Base-by-base conservation (phyloP, 2,888 invertebrate genomes). In the Trypoxylon attenuatum region DNA sequence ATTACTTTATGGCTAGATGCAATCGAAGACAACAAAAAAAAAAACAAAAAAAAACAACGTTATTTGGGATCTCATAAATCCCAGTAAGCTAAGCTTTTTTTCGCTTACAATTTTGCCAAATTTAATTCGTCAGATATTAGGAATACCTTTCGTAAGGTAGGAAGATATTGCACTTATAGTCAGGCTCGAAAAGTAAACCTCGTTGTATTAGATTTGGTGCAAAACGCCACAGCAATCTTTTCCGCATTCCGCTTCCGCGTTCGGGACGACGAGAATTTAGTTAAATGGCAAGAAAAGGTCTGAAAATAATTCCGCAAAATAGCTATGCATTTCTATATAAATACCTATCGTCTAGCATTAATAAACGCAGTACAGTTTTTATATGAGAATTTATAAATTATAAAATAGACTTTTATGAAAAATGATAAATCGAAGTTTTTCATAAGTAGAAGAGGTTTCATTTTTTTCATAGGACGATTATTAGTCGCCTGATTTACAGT, bases 391-490 rank as follows among this genome's bases (percentile, higher is more conserved):
- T 54, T 60, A 43, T 58, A 54, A 27, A 57, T 45, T 21, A 49
- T 63, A 58, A 58, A 58, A 52, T 52, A 62, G 62, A 46, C 19
- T 46, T 57, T 46, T 57, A 52, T 58, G 33, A 47, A 43, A 47
- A 46, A 46, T 58, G 23, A 38, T 21, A 10, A 39, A 29, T 61
- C 56, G 56, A 61, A 39, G 46, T 56, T 50, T 68, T n/a, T n/a
- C n/a, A n/a, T n/a, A n/a, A n/a, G n/a, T n/a, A n/a, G n/a, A n/a
- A n/a, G n/a, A n/a, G n/a, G n/a, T n/a, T n/a, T n/a, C n/a, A n/a
- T n/a, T n/a, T n/a, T 57, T 58, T 63, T 58, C 52, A 55, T 58
- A 58, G 23, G 23, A 42, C 23, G 23, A 43, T 6, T 25, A 54
- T 15, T 6, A 61, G 61, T 39, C 21, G 16, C 51, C 52, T 21